Conservation (phyloP, 1,140 invertebrate genomes). For the Panagrolaimus sp. region DNA sequence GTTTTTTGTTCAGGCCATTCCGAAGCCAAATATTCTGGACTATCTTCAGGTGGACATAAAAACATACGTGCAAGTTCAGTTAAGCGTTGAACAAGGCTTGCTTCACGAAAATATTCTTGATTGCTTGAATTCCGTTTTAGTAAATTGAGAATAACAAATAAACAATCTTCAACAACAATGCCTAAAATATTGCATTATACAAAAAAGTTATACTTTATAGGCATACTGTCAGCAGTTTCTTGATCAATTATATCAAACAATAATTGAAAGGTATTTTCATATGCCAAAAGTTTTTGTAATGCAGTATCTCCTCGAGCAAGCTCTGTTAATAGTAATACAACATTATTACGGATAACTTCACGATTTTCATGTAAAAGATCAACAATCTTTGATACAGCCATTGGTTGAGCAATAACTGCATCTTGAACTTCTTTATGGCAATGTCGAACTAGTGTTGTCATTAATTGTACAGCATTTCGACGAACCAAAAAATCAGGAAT, state of each 20-base stretch:
- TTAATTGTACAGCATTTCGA: constrained; percentile 69
- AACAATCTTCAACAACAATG: constrained; percentile 94
- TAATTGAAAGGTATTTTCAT: constrained; percentile 95
- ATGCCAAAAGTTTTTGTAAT: constrained; percentile 98
- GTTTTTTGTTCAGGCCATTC: constrained; percentile 90
- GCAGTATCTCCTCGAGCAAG: constrained; percentile 91
- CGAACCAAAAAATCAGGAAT: constrained; percentile 17
- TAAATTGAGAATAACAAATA: constrained; percentile 86
- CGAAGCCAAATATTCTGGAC: constrained; percentile 62
- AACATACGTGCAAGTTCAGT: constrained; percentile 65
- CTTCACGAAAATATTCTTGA: constrained; percentile 97
- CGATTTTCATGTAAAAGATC: constrained; percentile 84
- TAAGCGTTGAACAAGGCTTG: constrained; percentile 80
- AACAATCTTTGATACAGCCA: constrained; percentile 95
- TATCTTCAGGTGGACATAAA: constrained; percentile 70
- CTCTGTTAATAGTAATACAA: constrained; percentile 81
- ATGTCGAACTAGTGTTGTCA: constrained; percentile 74
- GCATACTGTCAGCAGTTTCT: constrained; percentile 81
- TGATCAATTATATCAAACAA: constrained; percentile 84
- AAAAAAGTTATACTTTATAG: constrained; percentile 57
- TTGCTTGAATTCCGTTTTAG: constrained; percentile 91
- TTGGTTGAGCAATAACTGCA: constrained; percentile 82
- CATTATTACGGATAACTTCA: constrained; percentile 92
- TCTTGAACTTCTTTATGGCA: constrained; percentile 84
- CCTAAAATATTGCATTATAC: constrained; percentile 58